Evolutionary conservation across 1,140 invertebrate species (phyloP).

Genomic region (Ladona fulva): DNA sequence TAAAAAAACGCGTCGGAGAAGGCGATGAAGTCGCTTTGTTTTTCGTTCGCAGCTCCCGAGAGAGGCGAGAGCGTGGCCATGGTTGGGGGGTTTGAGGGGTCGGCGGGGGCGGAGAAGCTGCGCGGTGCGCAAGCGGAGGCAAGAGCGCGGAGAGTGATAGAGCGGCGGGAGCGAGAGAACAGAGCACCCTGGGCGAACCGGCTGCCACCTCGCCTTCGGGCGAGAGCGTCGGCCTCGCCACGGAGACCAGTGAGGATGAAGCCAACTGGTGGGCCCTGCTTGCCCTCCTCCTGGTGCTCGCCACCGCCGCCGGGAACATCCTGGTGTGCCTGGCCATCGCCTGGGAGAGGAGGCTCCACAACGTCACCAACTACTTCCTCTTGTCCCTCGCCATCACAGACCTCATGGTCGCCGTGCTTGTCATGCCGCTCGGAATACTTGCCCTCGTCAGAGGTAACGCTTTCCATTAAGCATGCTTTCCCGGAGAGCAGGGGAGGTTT

Average conservation of each 20-base stretch:
- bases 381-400: conserved; percentile 93
- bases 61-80: background rate
- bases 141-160: conserved; percentile 16
- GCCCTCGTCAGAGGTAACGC: conserved; percentile 64
- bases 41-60: background rate
- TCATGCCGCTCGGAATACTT: conserved; percentile 82
- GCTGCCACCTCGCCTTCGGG: conserved; percentile 16
- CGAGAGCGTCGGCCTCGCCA: conserved; percentile 20
- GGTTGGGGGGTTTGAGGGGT: background rate
- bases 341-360: conserved; percentile 78
- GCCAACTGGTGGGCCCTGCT: conserved; percentile 67
- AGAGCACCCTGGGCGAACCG: conserved; percentile 19
- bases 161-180: background rate
- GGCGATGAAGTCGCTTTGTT: too few relatives aligned
- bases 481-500: too few relatives aligned
- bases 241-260: conserved; percentile 28
- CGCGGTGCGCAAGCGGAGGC: background rate
- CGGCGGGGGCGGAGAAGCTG: conserved; percentile 22
- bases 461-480: too few relatives aligned
- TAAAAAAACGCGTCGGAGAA: too few relatives aligned
- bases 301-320: conserved; percentile 85
- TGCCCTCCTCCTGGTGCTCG: conserved; percentile 68
- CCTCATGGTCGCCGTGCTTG: conserved; percentile 81
- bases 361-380: conserved; percentile 94
- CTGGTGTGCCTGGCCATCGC: conserved; percentile 87